Conservation (phyloP, 2,888 invertebrate genomes). For the Plagiodera versicolora region DNA sequence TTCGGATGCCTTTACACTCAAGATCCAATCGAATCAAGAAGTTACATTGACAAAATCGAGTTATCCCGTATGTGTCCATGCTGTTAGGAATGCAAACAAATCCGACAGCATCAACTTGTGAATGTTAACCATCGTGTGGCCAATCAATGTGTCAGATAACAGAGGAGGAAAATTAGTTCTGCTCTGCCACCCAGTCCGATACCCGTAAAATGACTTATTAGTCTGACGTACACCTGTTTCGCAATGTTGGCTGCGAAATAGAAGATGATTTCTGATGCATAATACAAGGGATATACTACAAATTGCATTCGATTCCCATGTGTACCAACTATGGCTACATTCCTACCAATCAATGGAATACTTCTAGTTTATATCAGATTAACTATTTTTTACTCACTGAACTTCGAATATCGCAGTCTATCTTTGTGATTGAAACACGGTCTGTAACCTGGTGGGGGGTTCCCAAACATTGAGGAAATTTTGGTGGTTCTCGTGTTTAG, state of each 20-base stretch:
- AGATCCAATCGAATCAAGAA: not conserved
- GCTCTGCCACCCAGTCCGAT: constrained; percentile 29
- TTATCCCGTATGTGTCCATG: not conserved
- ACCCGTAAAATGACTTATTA: constrained; percentile 34
- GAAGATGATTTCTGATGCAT: not conserved
- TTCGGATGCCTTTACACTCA: too few species aligned
- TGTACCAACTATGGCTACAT: too few species aligned
- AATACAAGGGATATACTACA: not conserved
- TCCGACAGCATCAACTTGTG: constrained; percentile 18
- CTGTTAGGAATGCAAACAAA: not conserved
- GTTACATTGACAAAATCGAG: not conserved
- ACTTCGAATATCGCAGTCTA: too few species aligned
- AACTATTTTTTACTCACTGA: too few species aligned
- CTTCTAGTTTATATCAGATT: too few species aligned
- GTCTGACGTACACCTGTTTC: constrained; percentile 27
- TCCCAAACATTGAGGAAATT: too few species aligned
- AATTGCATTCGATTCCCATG: not conserved
- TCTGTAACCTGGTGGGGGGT: too few species aligned
- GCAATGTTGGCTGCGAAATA: constrained; percentile 11
- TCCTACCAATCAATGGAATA: too few species aligned
- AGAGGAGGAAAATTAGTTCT: constrained; percentile 27
- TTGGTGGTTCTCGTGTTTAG: too few species aligned
- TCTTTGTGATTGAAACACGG: too few species aligned
- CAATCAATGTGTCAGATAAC: constrained; percentile 27
- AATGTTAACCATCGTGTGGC: constrained; percentile 21